Evolutionary conservation across 2,888 invertebrate species (phyloP).

Genomic region (Hydraecia micacea): DNA sequence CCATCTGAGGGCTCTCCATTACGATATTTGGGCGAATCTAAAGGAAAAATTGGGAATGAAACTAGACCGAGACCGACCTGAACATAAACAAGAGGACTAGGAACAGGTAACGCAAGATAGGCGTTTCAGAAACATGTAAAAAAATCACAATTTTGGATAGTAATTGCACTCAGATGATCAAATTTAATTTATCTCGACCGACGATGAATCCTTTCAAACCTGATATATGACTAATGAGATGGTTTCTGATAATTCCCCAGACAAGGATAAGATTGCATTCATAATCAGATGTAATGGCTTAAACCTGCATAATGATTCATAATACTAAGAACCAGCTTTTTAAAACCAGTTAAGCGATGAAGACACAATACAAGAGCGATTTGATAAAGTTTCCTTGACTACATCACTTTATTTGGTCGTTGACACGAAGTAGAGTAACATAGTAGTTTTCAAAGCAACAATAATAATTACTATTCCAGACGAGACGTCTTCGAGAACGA

Average conservation of each 20-base stretch:
- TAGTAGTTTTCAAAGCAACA: slow-evolving; percentile 75
- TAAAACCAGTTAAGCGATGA: slow-evolving; percentile 3
- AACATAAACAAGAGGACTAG: slow-evolving; percentile 49
- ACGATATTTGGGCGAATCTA: slow-evolving; percentile 53
- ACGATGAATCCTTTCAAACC: slow-evolving; percentile 10
- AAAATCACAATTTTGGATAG: background rate
- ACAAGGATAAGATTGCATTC: slow-evolving; percentile 11
- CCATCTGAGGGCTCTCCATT: slow-evolving; percentile 48
- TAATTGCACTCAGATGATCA: background rate
- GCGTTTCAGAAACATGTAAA: background rate
- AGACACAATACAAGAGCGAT: slow-evolving; percentile 2
- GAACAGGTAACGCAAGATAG: slow-evolving; percentile 31
- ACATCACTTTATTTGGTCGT: slow-evolving; percentile 68
- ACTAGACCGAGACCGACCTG: slow-evolving; percentile 50
- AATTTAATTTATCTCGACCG: background rate
- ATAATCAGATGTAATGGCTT: slow-evolving; percentile 15
- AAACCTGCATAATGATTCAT: slow-evolving; percentile 27
- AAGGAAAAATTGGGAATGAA: slow-evolving; percentile 41
- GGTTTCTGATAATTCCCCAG: background rate
- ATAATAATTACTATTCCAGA: slow-evolving; percentile 87
- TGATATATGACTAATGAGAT: background rate
- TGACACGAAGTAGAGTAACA: slow-evolving; percentile 73
- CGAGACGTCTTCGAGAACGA: slow-evolving; percentile 78
- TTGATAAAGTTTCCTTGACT: slow-evolving; percentile 49
- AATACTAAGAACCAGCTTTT: slow-evolving; percentile 17